Base-by-base conservation (phyloP, 2,113 vertebrate genomes). In the Alosa alosa region DNA sequence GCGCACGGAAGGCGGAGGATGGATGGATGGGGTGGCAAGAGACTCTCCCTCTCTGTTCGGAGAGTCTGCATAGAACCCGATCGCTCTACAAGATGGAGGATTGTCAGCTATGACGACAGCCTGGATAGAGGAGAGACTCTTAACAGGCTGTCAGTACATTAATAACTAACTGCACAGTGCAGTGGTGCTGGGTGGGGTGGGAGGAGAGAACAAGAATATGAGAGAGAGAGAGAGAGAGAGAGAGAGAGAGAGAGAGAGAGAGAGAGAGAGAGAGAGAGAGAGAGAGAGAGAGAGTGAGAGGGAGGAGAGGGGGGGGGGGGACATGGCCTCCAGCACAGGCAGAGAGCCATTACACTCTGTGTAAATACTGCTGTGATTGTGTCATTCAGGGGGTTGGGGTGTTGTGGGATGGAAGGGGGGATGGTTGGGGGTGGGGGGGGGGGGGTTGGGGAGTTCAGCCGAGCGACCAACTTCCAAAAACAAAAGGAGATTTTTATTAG, bases 311-410 rank as follows among this genome's bases (percentile, higher is more conserved):
- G 8, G 36, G 64, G 13, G n/a, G 0, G 25, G 2, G 10, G 4
- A 72, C 25, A 72, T 36, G 25, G n/a, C 64, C 64, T 72, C 64
- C 64, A 78, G 72, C 31, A 78, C 11, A 78, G 36, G 31, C 72
- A 78, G 31, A 78, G 72, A 78, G 36, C 72, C 72, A 78, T 78
- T 39, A 78, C 72, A 39, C 72, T 39, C 72, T 39, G 72, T 78
- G 72, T 78, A 78, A 78, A 78, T 78, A 78, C 72, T 78, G 36
- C 72, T 39, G 72, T 39, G 72, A 78, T 78, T 78, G 72, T 78
- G 72, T 78, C 72, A 36, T 78, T 39, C 31, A 17, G 13, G 25
- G 13, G 55, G 18, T 3, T 15, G 22, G 64, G 64, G 5, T 6
- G 64, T n/a, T 31, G 31, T 31, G 31, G 31, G 31, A 31, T 31